phyloP scores from a whole-genome alignment of 2,888 invertebrate genomes.

The Tipula lateralis region DNA sequence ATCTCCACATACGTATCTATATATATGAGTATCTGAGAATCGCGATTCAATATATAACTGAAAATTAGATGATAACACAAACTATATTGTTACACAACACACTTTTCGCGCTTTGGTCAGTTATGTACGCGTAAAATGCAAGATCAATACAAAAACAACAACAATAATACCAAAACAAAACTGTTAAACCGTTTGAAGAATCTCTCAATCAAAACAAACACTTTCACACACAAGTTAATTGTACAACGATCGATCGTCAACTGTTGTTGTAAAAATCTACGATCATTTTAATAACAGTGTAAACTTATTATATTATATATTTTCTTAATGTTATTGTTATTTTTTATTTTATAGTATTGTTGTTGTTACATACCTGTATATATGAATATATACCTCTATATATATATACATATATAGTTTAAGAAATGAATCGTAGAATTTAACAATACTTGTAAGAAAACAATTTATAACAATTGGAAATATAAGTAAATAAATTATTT shows the following conservation, averaged over 20 bases:
- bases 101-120: not conserved
- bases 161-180: not conserved
- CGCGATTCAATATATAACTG: not conserved
- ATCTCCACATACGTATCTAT: not conserved
- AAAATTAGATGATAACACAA: not conserved
- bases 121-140: not conserved
- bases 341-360: not conserved
- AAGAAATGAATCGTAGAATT: conserved; percentile 24
- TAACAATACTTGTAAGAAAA: conserved; percentile 19
- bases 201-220: conserved; percentile 25
- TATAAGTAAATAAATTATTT: conserved; percentile 24
- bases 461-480: conserved; percentile 24
- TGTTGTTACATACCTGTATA: not conserved
- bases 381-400: not conserved
- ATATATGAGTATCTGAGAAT: not conserved
- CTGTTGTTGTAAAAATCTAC: conserved; percentile 26
- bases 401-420: not conserved
- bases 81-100: not conserved
- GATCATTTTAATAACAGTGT: conserved; percentile 19
- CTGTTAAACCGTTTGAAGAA: not conserved
- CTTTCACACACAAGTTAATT: conserved; percentile 26
- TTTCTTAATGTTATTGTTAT: conserved; percentile 24
- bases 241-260: conserved; percentile 28
- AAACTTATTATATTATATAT: conserved; percentile 20
- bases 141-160: not conserved